Conservation (phyloP, 2,797 vertebrate genomes). For the Gallinago stenura region DNA sequence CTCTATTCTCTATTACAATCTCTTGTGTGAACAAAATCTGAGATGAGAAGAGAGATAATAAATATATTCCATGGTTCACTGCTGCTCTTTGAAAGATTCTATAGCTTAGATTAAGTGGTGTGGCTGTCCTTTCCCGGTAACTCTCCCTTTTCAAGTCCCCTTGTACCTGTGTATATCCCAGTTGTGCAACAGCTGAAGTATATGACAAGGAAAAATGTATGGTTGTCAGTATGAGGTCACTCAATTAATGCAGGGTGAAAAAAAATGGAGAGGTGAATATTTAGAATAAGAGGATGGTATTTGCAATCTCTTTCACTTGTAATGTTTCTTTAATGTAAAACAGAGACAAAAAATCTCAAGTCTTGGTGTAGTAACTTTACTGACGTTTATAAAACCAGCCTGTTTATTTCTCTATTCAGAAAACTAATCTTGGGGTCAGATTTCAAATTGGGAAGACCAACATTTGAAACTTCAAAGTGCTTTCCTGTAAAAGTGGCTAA, state of each 20-base stretch:
- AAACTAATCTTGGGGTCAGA: neutral
- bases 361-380: neutral
- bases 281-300: neutral
- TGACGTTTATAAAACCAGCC: neutral
- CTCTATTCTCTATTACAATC: accelerated
- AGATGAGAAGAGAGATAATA: neutral
- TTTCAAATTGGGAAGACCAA: neutral
- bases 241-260: neutral
- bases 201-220: neutral
- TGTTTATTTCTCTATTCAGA: neutral
- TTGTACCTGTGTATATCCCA: neutral
- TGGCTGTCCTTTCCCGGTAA: neutral
- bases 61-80: neutral
- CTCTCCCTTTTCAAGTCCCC: neutral
- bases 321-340: neutral
- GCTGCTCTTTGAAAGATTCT: neutral
- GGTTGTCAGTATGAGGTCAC: neutral
- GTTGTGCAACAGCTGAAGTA: neutral
- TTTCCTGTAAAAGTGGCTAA: neutral
- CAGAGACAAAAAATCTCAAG: neutral
- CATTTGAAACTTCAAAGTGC: neutral
- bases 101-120: neutral
- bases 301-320: neutral
- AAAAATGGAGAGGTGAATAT: neutral
- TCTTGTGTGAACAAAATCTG: neutral